phyloP scores from a whole-genome alignment of 2,888 invertebrate genomes.

The Lucinisca nassula region DNA sequence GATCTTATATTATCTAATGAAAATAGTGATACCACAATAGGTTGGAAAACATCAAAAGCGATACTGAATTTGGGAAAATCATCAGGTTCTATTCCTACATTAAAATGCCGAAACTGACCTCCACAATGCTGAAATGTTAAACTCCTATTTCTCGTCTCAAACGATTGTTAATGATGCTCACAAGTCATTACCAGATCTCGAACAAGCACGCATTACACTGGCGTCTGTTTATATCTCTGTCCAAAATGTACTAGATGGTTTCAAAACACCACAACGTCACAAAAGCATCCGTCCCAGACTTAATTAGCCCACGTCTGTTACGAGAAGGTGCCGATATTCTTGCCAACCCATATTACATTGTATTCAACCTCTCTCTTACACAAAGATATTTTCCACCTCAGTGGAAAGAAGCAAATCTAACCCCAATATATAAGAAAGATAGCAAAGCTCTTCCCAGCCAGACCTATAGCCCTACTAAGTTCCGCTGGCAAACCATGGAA shows the following conservation, averaged over 20 bases:
- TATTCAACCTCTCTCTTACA: too few relatives aligned
- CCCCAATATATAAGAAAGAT: too few relatives aligned
- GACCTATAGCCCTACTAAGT: too few relatives aligned
- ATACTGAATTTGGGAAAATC: neutral
- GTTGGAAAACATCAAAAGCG: neutral
- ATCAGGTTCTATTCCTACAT: too few relatives aligned
- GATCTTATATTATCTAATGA: neutral
- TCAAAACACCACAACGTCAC: neutral
- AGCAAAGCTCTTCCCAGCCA: too few relatives aligned
- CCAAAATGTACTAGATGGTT: neutral
- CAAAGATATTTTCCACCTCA: too few relatives aligned
- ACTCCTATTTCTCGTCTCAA: neutral
- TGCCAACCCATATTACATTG: too few relatives aligned
- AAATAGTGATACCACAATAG: neutral
- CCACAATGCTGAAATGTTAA: neutral
- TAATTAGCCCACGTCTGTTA: too few relatives aligned
- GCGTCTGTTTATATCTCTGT: neutral
- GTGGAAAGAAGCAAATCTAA: too few relatives aligned
- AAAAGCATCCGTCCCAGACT: too few relatives aligned
- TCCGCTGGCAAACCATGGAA: too few relatives aligned
- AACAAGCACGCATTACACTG: neutral
- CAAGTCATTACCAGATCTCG: neutral
- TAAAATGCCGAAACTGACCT: neutral
- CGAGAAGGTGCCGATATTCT: too few relatives aligned
- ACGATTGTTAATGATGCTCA: neutral